Evolutionary conservation across 2,113 vertebrate species (phyloP).

Genomic region (Eulacestoma nigropectus): DNA sequence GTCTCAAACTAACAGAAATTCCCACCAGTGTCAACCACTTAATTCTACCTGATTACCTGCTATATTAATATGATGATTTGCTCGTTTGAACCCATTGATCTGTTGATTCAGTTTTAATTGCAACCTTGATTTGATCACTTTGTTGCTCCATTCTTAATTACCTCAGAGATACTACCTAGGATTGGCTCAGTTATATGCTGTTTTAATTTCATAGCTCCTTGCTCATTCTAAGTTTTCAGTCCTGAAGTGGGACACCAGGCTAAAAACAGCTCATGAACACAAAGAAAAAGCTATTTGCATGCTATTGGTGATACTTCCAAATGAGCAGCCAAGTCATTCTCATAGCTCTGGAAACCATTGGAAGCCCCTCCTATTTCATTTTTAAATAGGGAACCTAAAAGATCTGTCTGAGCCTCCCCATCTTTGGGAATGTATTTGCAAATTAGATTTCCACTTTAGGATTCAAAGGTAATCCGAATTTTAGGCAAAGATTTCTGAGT

Average conservation of each 20-base stretch:
- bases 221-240: constrained; percentile 16
- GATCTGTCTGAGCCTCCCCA: neutral
- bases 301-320: neutral
- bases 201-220: constrained; percentile 50
- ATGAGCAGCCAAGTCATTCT: neutral
- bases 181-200: constrained; percentile 19
- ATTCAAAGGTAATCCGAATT: neutral
- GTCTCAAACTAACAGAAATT: constrained; percentile 5
- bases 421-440: neutral
- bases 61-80: constrained; percentile 61
- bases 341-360: neutral
- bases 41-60: constrained; percentile 52
- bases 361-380: neutral
- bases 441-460: neutral
- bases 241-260: neutral
- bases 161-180: constrained; percentile 46
- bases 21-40: constrained; percentile 30
- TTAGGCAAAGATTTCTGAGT: neutral
- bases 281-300: neutral
- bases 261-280: neutral
- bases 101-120: constrained; percentile 66
- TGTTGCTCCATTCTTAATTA: constrained; percentile 54
- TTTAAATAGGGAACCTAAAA: neutral
- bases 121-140: constrained; percentile 62
- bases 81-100: constrained; percentile 66